Conservation (phyloP, 2,113 vertebrate species). For the Callithrix jacchus region DNA sequence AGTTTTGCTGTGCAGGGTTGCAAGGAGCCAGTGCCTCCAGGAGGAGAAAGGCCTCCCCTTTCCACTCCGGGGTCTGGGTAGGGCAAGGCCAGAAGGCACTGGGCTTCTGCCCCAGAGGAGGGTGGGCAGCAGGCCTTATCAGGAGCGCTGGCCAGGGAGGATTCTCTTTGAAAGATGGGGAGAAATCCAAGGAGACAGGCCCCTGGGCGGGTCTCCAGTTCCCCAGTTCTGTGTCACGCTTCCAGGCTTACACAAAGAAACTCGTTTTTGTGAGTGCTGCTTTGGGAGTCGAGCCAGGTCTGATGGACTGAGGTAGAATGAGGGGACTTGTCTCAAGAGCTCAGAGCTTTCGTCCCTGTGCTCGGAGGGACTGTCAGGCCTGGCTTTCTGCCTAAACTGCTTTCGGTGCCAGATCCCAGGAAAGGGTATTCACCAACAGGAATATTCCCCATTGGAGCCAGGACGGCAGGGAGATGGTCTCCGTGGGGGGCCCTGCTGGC, state of each 20-base stretch:
- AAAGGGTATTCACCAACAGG: accelerated
- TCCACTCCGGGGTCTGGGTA: no score
- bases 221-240: accelerated
- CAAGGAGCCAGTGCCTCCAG: accelerated
- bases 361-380: not conserved
- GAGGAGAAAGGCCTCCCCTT: not conserved
- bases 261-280: accelerated
- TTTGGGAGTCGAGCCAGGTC: not conserved
- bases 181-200: accelerated
- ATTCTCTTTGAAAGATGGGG: not conserved
- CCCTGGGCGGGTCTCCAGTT: accelerated
- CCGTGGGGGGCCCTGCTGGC: accelerated
- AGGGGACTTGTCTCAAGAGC: accelerated
- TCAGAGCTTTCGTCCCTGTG: accelerated
- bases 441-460: accelerated
- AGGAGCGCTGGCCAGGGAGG: accelerated
- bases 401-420: not conserved
- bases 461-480: accelerated
- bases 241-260: not conserved
- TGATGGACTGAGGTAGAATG: accelerated
- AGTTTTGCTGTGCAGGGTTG: accelerated
- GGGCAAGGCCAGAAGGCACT: no score
- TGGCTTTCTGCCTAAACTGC: not conserved
- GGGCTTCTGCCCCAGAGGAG: accelerated
- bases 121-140: accelerated